Conservation (phyloP, 1,140 invertebrate genomes). For the Drosophila fuyamai region DNA sequence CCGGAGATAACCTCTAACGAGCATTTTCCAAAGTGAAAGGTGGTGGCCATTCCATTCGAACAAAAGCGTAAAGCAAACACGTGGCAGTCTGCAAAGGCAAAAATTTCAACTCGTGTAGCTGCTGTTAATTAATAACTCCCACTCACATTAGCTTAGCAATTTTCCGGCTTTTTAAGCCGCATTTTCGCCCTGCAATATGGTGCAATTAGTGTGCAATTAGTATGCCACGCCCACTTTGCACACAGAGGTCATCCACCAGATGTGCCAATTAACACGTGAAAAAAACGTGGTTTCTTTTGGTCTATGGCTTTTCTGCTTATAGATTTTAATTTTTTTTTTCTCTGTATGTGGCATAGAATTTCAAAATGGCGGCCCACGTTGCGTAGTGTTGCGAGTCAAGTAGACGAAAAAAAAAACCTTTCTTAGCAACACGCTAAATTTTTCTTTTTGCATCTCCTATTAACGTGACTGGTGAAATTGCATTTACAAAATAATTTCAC, state of each 20-base stretch:
- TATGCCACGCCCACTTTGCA: constrained; percentile 53
- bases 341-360: constrained; percentile 50
- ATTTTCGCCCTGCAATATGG: constrained; percentile 53
- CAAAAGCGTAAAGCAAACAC: constrained; percentile 56
- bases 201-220: constrained; percentile 45
- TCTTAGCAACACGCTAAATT: constrained; percentile 44
- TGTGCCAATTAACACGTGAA: constrained; percentile 20
- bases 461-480: constrained; percentile 38
- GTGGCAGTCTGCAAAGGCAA: constrained; percentile 55
- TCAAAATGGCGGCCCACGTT: constrained; percentile 66
- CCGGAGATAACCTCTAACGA: constrained; percentile 55
- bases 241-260: constrained; percentile 9
- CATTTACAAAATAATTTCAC: constrained; percentile 1
- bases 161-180: constrained; percentile 25
- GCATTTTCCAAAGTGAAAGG: constrained; percentile 66
- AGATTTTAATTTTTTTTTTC: constrained; percentile 50
- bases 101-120: constrained; percentile 10
- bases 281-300: constrained; percentile 54
- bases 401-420: constrained; percentile 23
- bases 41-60: constrained; percentile 9
- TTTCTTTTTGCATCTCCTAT: constrained; percentile 4
- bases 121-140: neutral
- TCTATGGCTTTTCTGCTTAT: constrained; percentile 23
- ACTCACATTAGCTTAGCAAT: neutral
- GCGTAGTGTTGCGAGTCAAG: constrained; percentile 53